Percentiles rank a stretch among this genome's conserved stretches.
Conservation (phyloP, 1,140 invertebrate species). For the Caerostris extrusa region DNA sequence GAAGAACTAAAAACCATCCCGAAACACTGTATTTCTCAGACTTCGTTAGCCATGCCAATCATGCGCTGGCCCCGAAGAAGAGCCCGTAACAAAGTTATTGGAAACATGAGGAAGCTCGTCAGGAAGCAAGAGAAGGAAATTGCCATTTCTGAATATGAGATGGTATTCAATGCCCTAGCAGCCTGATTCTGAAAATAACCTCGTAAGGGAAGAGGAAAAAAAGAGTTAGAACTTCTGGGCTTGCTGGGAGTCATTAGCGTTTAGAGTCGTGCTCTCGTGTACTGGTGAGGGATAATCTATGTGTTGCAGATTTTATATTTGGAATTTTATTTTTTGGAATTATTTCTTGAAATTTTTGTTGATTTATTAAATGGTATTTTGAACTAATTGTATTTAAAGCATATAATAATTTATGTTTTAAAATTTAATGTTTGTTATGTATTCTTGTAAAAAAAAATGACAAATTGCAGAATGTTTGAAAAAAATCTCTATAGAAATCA, state of each 20-base stretch:
- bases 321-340: too few species aligned
- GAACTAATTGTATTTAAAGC: too few species aligned
- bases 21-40: background rate
- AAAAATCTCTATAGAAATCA: too few species aligned
- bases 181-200: background rate
- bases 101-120: slow-evolving; percentile 48
- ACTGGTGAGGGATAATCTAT: background rate
- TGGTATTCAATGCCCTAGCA: background rate
- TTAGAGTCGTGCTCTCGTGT: background rate
- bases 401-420: too few species aligned
- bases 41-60: slow-evolving; percentile 42
- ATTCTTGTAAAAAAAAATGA: too few species aligned
- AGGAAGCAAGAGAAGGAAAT: background rate
- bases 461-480: too few species aligned
- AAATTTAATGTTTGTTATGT: too few species aligned
- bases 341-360: too few species aligned
- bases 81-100: slow-evolving; percentile 23
- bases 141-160: slow-evolving; percentile 34
- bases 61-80: background rate
- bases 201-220: background rate
- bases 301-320: background rate
- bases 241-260: background rate
- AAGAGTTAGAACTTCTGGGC: background rate
- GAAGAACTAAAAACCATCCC: background rate
- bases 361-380: too few species aligned